Evolutionary conservation across 2,888 invertebrate genomes (phyloP).

Genomic region (Eupithecia subumbrata): DNA sequence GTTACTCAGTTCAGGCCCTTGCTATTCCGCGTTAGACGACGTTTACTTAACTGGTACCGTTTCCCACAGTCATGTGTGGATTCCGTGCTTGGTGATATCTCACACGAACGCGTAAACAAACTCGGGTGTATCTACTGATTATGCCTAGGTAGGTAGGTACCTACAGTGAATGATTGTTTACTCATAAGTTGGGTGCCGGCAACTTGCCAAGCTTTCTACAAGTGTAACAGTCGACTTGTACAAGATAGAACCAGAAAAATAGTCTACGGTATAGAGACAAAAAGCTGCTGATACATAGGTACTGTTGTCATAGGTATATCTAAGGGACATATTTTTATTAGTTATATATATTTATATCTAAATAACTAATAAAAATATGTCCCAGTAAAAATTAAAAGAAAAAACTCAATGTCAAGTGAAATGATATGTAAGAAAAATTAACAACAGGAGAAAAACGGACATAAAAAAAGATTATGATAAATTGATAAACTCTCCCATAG

Average conservation of each 20-base stretch:
- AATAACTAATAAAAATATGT: too few relatives aligned
- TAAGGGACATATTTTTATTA: not conserved
- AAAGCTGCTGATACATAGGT: not conserved
- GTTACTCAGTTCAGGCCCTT: conserved; percentile 68
- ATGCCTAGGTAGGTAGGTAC: conserved; percentile 27
- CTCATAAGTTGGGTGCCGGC: conserved; percentile 18
- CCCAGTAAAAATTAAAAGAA: not conserved
- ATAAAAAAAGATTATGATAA: not conserved
- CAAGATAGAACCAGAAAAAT: not conserved
- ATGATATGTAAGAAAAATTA: not conserved
- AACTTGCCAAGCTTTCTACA: conserved; percentile 2
- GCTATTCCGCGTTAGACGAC: conserved; percentile 46
- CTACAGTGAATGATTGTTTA: conserved; percentile 35
- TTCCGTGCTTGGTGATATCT: conserved; percentile 52
- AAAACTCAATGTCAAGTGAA: not conserved
- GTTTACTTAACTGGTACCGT: conserved; percentile 39
- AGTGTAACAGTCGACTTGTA: not conserved
- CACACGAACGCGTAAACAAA: conserved; percentile 53
- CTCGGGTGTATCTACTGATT: conserved; percentile 40
- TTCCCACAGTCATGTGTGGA: conserved; percentile 51
- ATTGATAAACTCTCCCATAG: too few relatives aligned
- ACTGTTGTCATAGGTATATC: too few relatives aligned
- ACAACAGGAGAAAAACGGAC: not conserved
- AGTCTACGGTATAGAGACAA: not conserved
- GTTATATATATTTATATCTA: too few relatives aligned